phyloP scores from a whole-genome alignment of 1,140 invertebrate species.

The Aethina tumida region DNA sequence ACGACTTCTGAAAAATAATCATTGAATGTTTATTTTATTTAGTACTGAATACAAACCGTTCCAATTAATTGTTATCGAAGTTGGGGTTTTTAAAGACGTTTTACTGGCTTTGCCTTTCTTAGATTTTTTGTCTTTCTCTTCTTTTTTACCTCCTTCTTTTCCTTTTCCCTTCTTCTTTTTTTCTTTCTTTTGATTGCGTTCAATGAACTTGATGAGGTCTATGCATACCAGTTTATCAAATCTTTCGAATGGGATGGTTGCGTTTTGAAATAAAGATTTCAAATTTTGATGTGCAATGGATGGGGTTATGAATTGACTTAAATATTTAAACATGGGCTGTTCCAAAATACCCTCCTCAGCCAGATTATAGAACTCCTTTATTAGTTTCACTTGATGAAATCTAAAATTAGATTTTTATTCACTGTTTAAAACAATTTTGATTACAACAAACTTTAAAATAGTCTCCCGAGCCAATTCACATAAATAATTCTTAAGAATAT shows the following conservation, averaged over 20 bases:
- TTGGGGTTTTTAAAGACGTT: no score
- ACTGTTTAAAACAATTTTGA: no score
- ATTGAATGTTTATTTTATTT: no score
- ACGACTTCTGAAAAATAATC: no score
- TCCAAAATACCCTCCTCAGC: constrained; percentile 11
- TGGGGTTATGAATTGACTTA: constrained; percentile 19
- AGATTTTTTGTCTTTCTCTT: no score
- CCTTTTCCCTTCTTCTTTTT: constrained; percentile 7
- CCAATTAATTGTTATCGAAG: no score
- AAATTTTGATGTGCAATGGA: constrained; percentile 11
- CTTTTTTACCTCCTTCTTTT: no score
- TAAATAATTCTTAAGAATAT: constrained; percentile 13
- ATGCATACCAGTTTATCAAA: constrained; percentile 4
- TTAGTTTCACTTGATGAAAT: constrained; percentile 13
- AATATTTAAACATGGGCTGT: constrained; percentile 9
- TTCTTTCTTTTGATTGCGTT: constrained; percentile 9
- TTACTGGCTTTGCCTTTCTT: no score
- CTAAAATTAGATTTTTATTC: no score
- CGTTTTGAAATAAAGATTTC: constrained; percentile 16
- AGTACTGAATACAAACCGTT: no score
- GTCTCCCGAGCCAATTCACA: constrained; percentile 8
- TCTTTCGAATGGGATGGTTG: constrained; percentile 9
- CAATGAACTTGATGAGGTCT: constrained; percentile 11
- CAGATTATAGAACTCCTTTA: constrained; percentile 17
- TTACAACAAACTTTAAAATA: constrained; percentile 18